Conservation (phyloP, 2,888 invertebrate genomes). For the Cheilosia scutellata region DNA sequence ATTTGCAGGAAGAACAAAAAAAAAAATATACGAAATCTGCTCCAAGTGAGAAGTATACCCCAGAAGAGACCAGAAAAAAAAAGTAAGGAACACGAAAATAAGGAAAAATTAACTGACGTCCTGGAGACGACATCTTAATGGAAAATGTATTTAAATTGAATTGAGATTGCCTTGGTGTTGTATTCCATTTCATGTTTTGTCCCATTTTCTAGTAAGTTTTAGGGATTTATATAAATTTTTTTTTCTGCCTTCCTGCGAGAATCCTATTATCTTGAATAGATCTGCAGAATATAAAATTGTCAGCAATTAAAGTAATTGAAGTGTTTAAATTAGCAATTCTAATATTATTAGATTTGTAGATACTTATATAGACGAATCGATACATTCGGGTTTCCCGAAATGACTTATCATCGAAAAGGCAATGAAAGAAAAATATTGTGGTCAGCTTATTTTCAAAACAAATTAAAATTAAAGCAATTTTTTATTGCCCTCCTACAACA, state of each 20-base stretch:
- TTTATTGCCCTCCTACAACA: too few relatives aligned
- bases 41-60: background rate
- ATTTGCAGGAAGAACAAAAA: constrained; percentile 14
- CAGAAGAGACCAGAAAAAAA: constrained; percentile 6
- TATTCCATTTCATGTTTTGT: constrained; percentile 24
- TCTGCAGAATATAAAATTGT: constrained; percentile 43
- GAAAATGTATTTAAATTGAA: constrained; percentile 75
- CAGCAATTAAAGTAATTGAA: constrained; percentile 56
- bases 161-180: constrained; percentile 54
- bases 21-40: background rate
- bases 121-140: constrained; percentile 73
- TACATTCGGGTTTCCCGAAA: background rate
- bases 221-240: constrained; percentile 23
- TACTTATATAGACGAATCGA: background rate
- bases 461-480: too few relatives aligned
- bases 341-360: background rate
- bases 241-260: constrained; percentile 1
- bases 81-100: constrained; percentile 32
- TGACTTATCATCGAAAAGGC: background rate
- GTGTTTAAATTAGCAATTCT: constrained; percentile 49
- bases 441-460: background rate
- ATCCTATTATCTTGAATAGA: constrained; percentile 24
- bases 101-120: constrained; percentile 66
- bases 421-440: too few relatives aligned
- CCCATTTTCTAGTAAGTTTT: constrained; percentile 20